Base-by-base conservation (phyloP, 2,888 invertebrate genomes). In the Creontiades dilutus region DNA sequence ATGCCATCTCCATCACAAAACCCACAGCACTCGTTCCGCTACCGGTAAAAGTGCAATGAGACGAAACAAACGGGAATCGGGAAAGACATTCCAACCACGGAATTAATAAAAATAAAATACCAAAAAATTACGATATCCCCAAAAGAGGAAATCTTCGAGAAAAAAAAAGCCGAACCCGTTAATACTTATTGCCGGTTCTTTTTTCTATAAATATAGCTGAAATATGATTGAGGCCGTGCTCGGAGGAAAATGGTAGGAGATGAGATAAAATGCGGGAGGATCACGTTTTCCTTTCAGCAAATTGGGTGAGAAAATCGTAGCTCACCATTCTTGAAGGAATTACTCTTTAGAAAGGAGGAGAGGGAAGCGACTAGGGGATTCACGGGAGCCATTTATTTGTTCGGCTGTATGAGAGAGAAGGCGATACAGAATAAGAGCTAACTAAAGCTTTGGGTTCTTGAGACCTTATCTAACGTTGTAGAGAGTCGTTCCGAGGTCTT, bases 361-460 rank as follows among this genome's bases (percentile, higher is more conserved):
- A 85, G 52, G 52, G 52, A 52, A 82, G 82, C 82, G 85, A 61
- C 85, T 85, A 57, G 85, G 76, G 85, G 55, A 85, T 85, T 61
- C 85, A 23, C 57, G 57, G 85, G 85, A 55, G 57, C 85, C 37
- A 85, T 85, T 85, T 85, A 85, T 85, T 61, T 85, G 85, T 85
- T 57, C 27, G 57, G 57, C 85, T 85, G 61, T 85, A 85, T 85
- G 85, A 61, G 85, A 55, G 52, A 55, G 47, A 27, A 37, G 28
- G 78, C 14, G 37, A 57, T 85, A 85, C 85, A 28, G 85, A 85
- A 85, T 85, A 61, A 85, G 85, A 85, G 61, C 47, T 23, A 68
- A 68, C 68, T 68, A 68, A 68, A 68, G 68, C 68, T 68, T 23
- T 27, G 23, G 68, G 68, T 23, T 23, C 68, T 68, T 23, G 19